Conservation (phyloP, 1,140 invertebrate species). For the Heliconius himera region DNA sequence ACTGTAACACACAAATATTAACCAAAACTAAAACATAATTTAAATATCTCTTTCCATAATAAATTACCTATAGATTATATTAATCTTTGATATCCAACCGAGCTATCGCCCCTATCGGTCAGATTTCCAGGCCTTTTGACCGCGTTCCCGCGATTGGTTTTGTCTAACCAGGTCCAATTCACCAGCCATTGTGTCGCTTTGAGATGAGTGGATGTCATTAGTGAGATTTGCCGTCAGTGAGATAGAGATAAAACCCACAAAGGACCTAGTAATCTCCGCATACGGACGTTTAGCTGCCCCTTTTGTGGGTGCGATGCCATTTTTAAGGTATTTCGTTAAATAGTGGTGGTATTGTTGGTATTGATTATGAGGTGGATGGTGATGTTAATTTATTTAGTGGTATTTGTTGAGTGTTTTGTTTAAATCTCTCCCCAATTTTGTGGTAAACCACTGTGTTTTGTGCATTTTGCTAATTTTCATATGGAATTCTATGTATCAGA, state of each 20-base stretch:
- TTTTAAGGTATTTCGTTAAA: constrained; percentile 42
- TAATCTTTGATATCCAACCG: not conserved
- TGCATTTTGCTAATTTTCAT: too few relatives aligned
- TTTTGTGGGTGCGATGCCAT: constrained; percentile 45
- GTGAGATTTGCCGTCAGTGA: constrained; percentile 59
- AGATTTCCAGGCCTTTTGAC: constrained; percentile 66
- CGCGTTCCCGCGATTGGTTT: constrained; percentile 60
- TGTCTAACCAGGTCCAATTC: constrained; percentile 77
- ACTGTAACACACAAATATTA: too few relatives aligned
- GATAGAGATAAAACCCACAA: constrained; percentile 73
- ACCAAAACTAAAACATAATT: too few relatives aligned
- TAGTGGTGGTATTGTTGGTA: not conserved
- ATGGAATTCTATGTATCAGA: too few relatives aligned
- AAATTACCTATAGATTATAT: not conserved
- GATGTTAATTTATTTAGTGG: too few relatives aligned
- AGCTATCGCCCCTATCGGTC: constrained; percentile 39
- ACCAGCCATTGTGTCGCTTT: constrained; percentile 64
- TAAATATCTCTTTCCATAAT: too few relatives aligned
- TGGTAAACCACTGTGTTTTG: too few relatives aligned
- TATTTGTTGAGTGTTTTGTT: too few relatives aligned
- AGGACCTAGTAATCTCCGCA: constrained; percentile 63
- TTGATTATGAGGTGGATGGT: not conserved
- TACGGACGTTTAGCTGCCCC: constrained; percentile 52
- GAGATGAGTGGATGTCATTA: constrained; percentile 78
- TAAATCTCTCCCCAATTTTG: too few relatives aligned